These are phyloP conservation scores for Crossocerus cetratus DNA, from an alignment of 2,888 invertebrate species.

Conservation along the genomic window DNA sequence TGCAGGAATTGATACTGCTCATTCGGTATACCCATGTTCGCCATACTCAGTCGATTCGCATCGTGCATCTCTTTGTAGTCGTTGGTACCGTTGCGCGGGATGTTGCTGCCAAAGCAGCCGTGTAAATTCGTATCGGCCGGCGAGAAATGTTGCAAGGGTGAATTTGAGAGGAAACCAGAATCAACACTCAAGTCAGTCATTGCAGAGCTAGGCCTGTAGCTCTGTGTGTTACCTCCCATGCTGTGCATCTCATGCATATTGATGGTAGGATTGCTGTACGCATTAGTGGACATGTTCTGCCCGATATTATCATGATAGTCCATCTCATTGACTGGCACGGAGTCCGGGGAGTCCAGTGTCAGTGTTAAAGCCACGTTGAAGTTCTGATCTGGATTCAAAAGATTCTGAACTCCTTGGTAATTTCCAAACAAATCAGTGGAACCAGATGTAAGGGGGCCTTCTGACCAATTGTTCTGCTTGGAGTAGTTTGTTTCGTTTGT, in stretches of 20 bases:
- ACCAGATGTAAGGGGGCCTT: constrained; percentile 54
- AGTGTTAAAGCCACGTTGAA: constrained; percentile 64
- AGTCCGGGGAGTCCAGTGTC: constrained; percentile 57
- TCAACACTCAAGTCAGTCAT: constrained; percentile 72
- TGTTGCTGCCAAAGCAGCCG: constrained; percentile 65
- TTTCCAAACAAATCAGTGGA: constrained; percentile 68
- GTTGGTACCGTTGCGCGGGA: constrained; percentile 64
- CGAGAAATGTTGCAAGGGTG: constrained; percentile 72
- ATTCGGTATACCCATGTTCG: constrained; percentile 57
- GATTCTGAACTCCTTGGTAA: constrained; percentile 65
- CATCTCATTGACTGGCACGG: constrained; percentile 56
- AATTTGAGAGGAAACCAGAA: constrained; percentile 71
- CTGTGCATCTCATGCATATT: constrained; percentile 71
- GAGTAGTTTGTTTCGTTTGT: constrained; percentile 42
- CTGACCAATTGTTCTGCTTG: constrained; percentile 60
- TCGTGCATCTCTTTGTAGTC: constrained; percentile 70
- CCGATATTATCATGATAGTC: constrained; percentile 62
- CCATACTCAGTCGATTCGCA: constrained; percentile 56
- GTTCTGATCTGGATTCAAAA: constrained; percentile 66
- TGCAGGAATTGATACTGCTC: constrained; percentile 64
- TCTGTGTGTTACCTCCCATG: constrained; percentile 48
- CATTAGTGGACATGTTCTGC: constrained; percentile 53
- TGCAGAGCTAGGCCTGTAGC: constrained; percentile 68
- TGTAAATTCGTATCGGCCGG: constrained; percentile 69
- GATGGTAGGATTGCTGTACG: constrained; percentile 61